phyloP scores from a whole-genome alignment of 2,888 invertebrate species.

The Calameuta filiformis region DNA sequence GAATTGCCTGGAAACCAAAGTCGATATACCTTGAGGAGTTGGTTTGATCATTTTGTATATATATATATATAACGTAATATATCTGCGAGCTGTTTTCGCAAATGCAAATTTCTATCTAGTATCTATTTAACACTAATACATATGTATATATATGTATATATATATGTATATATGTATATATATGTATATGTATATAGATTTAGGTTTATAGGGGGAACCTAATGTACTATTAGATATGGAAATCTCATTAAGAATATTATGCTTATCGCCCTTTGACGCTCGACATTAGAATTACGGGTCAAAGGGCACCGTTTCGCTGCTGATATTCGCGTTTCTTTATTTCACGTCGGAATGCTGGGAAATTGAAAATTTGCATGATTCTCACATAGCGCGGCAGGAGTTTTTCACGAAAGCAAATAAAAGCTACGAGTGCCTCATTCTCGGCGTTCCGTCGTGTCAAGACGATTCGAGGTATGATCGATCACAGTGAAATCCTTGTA shows the following conservation, averaged over 20 bases:
- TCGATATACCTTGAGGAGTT: neutral
- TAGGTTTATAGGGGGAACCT: too few relatives aligned
- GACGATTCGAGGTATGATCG: neutral
- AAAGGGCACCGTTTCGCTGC: neutral
- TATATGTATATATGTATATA: too few relatives aligned
- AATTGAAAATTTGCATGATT: neutral
- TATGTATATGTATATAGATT: neutral
- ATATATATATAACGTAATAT: neutral
- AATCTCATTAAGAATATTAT: slow-evolving; percentile 30
- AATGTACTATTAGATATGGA: slow-evolving; percentile 19
- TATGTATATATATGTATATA: too few relatives aligned
- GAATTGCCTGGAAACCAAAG: neutral
- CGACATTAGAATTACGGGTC: neutral
- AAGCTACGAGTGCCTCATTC: too few relatives aligned
- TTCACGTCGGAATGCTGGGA: neutral
- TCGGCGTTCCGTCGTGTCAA: too few relatives aligned
- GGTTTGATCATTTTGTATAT: neutral
- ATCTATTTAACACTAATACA: too few relatives aligned
- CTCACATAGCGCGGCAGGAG: neutral
- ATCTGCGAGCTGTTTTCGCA: too few relatives aligned
- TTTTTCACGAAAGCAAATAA: too few relatives aligned
- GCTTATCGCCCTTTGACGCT: neutral
- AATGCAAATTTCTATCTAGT: too few relatives aligned
- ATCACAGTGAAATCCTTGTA: neutral
- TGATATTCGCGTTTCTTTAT: neutral